Conservation (phyloP, 2,888 invertebrate species). For the Apamea sordens region DNA sequence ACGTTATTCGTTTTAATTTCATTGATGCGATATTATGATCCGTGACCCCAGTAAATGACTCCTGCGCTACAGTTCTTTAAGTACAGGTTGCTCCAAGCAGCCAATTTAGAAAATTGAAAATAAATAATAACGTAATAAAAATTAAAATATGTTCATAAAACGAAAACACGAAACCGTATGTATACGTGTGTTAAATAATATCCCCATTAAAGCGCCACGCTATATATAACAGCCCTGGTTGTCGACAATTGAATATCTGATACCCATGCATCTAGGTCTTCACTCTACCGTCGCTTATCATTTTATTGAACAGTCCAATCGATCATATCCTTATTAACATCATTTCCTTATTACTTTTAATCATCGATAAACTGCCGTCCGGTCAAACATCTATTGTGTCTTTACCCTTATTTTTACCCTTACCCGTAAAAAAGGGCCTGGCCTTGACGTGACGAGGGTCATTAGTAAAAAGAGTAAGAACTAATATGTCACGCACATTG, state of each 20-base stretch:
- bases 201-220: background rate
- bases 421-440: constrained; percentile 47
- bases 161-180: background rate
- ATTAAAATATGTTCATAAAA: background rate
- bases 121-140: background rate
- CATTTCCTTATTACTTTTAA: constrained; percentile 60
- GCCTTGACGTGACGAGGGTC: constrained; percentile 43
- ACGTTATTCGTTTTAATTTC: background rate
- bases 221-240: background rate
- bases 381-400: constrained; percentile 24
- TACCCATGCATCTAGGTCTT: constrained; percentile 12
- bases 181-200: background rate
- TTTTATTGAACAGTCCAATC: constrained; percentile 48
- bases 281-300: constrained; percentile 17
- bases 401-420: constrained; percentile 26
- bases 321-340: constrained; percentile 57
- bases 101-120: background rate
- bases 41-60: background rate
- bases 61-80: background rate
- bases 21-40: background rate
- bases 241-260: constrained; percentile 14
- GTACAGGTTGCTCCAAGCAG: background rate
- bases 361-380: constrained; percentile 15
- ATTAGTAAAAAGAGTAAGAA: constrained; percentile 49
- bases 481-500: constrained; percentile 56